These are phyloP conservation scores for Heterocephalus glaber DNA, from an alignment of 2,113 vertebrate genomes.

Conservation along the genomic window DNA sequence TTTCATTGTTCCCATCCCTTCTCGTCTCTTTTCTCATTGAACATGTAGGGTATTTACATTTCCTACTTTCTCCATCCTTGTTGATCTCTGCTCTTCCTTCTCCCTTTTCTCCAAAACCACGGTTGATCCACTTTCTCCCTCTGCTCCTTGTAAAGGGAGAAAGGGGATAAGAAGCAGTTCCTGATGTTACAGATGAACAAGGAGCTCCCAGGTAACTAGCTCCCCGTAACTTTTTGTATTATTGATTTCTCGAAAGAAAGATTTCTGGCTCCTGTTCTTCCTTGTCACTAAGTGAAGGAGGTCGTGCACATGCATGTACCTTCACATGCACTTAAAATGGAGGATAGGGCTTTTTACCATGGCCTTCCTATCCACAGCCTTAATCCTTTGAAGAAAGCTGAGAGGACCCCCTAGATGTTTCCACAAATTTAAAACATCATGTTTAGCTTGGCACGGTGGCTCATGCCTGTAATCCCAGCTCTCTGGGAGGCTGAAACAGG, in stretches of 20 bases:
- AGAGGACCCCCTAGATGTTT: background rate
- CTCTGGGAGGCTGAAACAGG: background rate
- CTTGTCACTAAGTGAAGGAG: background rate
- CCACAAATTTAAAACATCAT: constrained; percentile 22
- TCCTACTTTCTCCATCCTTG: constrained; percentile 40
- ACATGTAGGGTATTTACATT: constrained; percentile 9
- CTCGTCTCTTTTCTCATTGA: constrained; percentile 55
- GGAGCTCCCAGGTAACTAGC: constrained; percentile 61
- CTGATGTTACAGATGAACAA: constrained; percentile 32
- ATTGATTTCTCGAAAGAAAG: background rate
- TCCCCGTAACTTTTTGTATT: background rate
- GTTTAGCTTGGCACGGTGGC: background rate
- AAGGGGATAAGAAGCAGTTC: constrained; percentile 55
- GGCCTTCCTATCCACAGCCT: constrained; percentile 2
- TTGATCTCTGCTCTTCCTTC: constrained; percentile 60
- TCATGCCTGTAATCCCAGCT: background rate
- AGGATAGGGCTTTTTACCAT: background rate
- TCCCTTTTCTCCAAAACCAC: constrained; percentile 51
- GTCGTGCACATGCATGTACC: background rate
- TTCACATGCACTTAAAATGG: background rate
- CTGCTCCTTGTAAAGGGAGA: constrained; percentile 56
- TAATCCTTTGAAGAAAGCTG: constrained; percentile 23
- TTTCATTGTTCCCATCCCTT: constrained; percentile 6
- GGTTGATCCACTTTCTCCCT: constrained; percentile 57
- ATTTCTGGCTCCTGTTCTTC: background rate